Evolutionary conservation across 1,140 invertebrate genomes (phyloP), one percentile per base, ranked within the genome.

Genomic region (Tetranychus urticae): DNA sequence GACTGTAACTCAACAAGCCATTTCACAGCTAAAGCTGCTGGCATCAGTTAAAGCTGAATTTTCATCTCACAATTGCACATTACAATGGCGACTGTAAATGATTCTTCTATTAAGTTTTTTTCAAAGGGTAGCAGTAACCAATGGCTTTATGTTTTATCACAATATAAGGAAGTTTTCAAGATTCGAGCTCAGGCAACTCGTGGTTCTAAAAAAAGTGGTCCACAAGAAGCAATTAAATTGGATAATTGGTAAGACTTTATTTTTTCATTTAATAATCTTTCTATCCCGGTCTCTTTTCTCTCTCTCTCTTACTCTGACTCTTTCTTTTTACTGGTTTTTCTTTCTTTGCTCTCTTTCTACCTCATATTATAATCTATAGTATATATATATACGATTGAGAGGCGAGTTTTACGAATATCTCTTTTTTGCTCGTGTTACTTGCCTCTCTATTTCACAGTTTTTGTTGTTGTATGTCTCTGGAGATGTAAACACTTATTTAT

Each of bases 201-300:
- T 70, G 86, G 85, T 71, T 82, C 79, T 68, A 90, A 89, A 78
- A 89, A 86, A 75, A 63, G 65, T 42, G 67, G 67, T 61, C 85
- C 86, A 56, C 86, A 89, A 73, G 87, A 91, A 76, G 79, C 90
- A 66, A 84, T 90, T 73, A 88, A 88, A 75, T 77, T 90, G 73
- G 88, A 91, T 75, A 84, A 87, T 72, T 91, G 88, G 87, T 88
- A 77, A 86, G 83, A 84, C 66, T 56, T 52, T 52, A 39, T 57
- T 33, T 36, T 57, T 36, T 57, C 35, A 34, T 34, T 57, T 34
- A n/a, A 13, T 57, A 31, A 5, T n/a, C 48, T n/a, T 31, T 50
- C 48, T n/a, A 5, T n/a, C 48, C 5, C 48, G 4, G 6, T n/a
- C 14, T n/a, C 23, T 52, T 33, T 13, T 33, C 23, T 4, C 31